Conservation (phyloP, 2,113 vertebrate genomes). For the Polypterus bichir region DNA sequence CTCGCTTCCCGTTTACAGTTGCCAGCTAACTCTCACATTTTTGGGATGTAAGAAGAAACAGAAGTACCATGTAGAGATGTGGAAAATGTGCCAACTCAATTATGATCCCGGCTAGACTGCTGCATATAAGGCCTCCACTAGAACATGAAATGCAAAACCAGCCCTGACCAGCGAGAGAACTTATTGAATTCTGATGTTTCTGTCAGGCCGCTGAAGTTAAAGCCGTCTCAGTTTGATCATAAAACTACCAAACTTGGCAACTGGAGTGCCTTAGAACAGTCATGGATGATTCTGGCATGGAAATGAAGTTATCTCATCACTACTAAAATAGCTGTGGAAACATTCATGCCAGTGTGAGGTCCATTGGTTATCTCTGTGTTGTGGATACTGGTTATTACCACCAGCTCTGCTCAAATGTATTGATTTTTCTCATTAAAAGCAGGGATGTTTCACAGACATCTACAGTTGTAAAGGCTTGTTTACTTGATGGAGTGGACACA, state of each 20-base stretch:
- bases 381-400: neutral
- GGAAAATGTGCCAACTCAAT: too few relatives aligned
- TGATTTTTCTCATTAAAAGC: neutral
- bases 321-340: neutral
- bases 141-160: neutral
- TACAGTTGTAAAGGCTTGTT: neutral
- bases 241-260: slow-evolving; percentile 1
- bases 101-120: too few relatives aligned
- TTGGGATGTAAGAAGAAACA: too few relatives aligned
- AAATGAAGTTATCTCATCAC: neutral
- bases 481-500: too few relatives aligned
- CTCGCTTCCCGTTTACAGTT: too few relatives aligned
- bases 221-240: slow-evolving; percentile 2
- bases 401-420: neutral
- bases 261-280: neutral
- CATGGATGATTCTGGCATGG: neutral
- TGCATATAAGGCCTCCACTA: neutral
- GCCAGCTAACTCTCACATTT: too few relatives aligned
- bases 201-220: neutral
- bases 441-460: neutral
- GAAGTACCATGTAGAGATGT: too few relatives aligned
- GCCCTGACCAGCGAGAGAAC: slow-evolving; percentile 1
- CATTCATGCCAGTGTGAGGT: slow-evolving; percentile 1
- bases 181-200: neutral
- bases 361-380: neutral